A percentile compares a stretch with the other conserved stretches of the same genome.
phyloP scores from a whole-genome alignment of 2,888 invertebrate species.

The Cactoblastis cactorum region DNA sequence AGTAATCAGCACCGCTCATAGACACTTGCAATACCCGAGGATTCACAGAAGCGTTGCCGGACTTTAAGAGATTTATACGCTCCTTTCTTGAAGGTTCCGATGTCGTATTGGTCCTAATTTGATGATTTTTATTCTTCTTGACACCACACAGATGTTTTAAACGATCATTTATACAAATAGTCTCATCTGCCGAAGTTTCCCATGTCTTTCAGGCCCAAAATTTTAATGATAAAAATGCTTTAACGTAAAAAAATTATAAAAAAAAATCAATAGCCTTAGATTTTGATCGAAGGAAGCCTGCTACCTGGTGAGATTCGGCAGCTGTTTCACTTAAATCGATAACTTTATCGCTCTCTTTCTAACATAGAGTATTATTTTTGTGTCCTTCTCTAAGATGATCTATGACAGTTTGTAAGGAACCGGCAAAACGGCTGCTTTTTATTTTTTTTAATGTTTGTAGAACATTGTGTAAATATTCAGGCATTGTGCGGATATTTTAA shows the following conservation, averaged over 20 bases:
- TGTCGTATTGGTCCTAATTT: too few relatives aligned
- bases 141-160: neutral
- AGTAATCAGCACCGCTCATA: too few relatives aligned
- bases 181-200: conserved; percentile 4
- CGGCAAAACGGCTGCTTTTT: conserved; percentile 27
- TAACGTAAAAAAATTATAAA: conserved; percentile 32
- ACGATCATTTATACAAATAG: conserved; percentile 1
- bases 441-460: neutral
- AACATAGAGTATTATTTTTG: conserved; percentile 19
- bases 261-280: conserved; percentile 52
- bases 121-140: too few relatives aligned
- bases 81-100: too few relatives aligned
- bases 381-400: conserved; percentile 42
- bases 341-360: conserved; percentile 40
- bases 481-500: neutral
- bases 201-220: conserved; percentile 6
- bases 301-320: conserved; percentile 64
- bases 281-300: conserved; percentile 46
- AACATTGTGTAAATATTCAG: neutral
- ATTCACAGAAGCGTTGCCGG: too few relatives aligned
- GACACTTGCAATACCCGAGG: too few relatives aligned
- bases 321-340: conserved; percentile 68
- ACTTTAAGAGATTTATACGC: too few relatives aligned
- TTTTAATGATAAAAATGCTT: conserved; percentile 25
- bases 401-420: conserved; percentile 27